phyloP scores from a whole-genome alignment of 2,888 invertebrate species.

The Macrophya annulata region DNA sequence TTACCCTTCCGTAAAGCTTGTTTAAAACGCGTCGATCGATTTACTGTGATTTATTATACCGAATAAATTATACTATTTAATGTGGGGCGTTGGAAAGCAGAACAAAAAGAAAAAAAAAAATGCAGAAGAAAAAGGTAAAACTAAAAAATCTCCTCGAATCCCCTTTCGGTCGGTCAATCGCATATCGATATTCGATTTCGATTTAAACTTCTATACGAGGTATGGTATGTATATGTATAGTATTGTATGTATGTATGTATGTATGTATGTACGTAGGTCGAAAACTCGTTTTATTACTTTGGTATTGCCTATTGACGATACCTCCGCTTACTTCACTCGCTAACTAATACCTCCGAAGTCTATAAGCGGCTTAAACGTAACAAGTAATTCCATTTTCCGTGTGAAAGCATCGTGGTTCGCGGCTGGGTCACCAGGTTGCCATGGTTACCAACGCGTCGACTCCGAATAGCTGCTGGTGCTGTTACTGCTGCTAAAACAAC shows the following conservation, averaged over 20 bases:
- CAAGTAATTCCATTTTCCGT: slow-evolving; percentile 56
- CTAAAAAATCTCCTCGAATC: neutral
- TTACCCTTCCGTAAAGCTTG: neutral
- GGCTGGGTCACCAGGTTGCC: slow-evolving; percentile 39
- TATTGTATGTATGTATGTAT: neutral
- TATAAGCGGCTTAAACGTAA: slow-evolving; percentile 54
- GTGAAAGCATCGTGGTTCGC: slow-evolving; percentile 48
- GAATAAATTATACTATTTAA: slow-evolving; percentile 34
- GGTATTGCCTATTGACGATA: slow-evolving; percentile 18
- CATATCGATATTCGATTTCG: slow-evolving; percentile 10
- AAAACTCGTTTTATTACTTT: slow-evolving; percentile 16
- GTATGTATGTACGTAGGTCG: neutral
- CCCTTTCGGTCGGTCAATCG: neutral
- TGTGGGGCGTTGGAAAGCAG: neutral
- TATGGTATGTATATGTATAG: neutral
- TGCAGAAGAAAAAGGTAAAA: too few relatives aligned
- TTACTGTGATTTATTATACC: slow-evolving; percentile 21
- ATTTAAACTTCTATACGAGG: neutral
- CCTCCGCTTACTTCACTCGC: slow-evolving; percentile 41
- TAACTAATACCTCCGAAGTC: slow-evolving; percentile 36
- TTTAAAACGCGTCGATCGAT: slow-evolving; percentile 17
- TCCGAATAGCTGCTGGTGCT: neutral
- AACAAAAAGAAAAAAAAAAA: too few relatives aligned
- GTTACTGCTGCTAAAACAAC: slow-evolving; percentile 3
- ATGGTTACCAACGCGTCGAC: slow-evolving; percentile 41